Conservation (phyloP, 2,113 vertebrate species). For the Sapajus apella region DNA sequence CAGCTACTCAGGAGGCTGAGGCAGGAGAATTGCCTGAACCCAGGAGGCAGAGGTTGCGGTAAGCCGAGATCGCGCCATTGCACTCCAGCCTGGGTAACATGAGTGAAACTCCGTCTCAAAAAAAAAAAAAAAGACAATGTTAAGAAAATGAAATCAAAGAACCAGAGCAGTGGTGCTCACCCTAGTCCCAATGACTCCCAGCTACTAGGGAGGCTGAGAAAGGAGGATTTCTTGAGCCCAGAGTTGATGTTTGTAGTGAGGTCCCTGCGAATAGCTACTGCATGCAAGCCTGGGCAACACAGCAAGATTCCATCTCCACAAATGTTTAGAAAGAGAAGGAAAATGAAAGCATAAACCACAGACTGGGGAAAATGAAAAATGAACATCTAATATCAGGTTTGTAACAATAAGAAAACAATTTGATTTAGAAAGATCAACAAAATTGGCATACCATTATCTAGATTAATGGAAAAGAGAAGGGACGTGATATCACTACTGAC, state of each 20-base stretch:
- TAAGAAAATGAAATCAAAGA: background rate
- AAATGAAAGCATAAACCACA: background rate
- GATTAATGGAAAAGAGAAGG: background rate
- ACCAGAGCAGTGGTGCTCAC: background rate
- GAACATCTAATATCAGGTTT: background rate
- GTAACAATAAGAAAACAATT: background rate
- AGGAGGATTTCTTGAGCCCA: background rate
- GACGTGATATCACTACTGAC: background rate
- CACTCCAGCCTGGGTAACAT: no score
- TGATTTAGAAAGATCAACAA: background rate
- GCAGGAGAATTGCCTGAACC: no score
- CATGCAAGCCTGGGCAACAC: background rate
- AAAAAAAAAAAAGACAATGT: background rate
- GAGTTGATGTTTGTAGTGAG: background rate
- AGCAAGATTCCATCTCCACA: background rate
- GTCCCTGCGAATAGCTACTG: background rate
- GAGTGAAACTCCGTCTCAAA: no score
- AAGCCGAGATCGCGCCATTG: no score
- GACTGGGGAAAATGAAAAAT: background rate
- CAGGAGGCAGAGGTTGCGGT: no score
- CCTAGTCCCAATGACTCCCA: background rate
- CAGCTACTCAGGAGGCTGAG: no score
- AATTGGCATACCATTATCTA: background rate
- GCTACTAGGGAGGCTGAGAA: background rate
- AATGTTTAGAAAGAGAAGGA: background rate